These are phyloP conservation scores for Anthopleura xanthogrammica DNA, from an alignment of 92 coral and sea anemone genomes.

Conservation along the genomic window DNA sequence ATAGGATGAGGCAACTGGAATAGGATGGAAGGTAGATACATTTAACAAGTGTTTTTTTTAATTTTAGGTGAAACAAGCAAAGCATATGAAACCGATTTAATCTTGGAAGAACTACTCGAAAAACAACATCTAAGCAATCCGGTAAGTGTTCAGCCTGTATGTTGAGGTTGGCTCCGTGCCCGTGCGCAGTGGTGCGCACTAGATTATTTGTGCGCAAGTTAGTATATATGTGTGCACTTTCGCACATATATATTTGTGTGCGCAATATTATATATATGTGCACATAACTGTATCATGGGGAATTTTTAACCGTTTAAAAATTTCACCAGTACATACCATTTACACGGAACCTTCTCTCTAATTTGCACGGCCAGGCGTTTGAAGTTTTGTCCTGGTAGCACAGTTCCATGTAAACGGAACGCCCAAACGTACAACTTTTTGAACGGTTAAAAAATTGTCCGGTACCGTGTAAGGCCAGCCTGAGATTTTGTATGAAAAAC, in stretches of 20 bases:
- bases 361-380: too few species aligned
- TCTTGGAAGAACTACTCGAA: conserved; percentile 86
- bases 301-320: too few species aligned
- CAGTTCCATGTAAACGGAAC: too few species aligned
- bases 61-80: conserved; percentile 58
- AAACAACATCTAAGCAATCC: conserved; percentile 84
- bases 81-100: conserved; percentile 73
- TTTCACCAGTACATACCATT: too few species aligned
- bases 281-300: too few species aligned
- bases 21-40: background rate
- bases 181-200: too few species aligned
- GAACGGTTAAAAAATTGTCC: too few species aligned
- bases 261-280: background rate
- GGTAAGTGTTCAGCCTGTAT: conserved; percentile 51
- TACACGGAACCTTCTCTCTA: too few species aligned
- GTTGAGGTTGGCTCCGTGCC: too few species aligned
- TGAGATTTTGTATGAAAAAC: background rate
- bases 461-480: too few species aligned
- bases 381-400: too few species aligned
- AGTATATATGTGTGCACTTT: background rate
- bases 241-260: background rate
- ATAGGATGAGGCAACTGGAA: background rate
- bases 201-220: background rate
- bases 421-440: too few species aligned
- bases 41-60: background rate